These are phyloP conservation scores for Megastigmus dorsalis DNA, from an alignment of 2,888 invertebrate genomes.

Conservation along the genomic window DNA sequence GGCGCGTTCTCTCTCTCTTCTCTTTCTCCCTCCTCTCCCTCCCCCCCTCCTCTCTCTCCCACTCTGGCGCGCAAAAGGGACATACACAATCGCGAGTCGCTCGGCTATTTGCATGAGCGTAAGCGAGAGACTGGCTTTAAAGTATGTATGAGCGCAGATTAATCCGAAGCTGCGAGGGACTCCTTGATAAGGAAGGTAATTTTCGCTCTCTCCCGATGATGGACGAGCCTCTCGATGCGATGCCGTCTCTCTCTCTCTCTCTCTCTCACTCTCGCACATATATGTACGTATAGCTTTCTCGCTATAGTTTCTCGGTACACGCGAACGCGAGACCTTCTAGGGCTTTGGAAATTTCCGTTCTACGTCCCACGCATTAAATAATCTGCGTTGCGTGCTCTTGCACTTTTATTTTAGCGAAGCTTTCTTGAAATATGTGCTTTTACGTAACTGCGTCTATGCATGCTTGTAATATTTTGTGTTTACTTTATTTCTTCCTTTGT, in stretches of 20 bases:
- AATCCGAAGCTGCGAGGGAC: constrained; percentile 64
- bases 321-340: not conserved
- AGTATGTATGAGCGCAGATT: constrained; percentile 66
- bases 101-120: constrained; percentile 56
- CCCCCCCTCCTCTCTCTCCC: not conserved
- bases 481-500: too few species aligned
- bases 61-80: constrained; percentile 14
- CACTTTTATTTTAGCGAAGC: constrained; percentile 4
- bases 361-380: constrained; percentile 19
- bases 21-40: constrained; percentile 12
- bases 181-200: constrained; percentile 69
- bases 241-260: constrained; percentile 4
- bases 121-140: constrained; percentile 61
- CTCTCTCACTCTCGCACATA: too few species aligned
- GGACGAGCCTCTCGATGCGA: constrained; percentile 53
- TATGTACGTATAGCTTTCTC: too few species aligned
- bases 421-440: not conserved
- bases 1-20: constrained; percentile 28
- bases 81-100: constrained; percentile 31
- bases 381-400: not conserved
- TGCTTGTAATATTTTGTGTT: too few species aligned
- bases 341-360: constrained; percentile 36
- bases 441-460: too few species aligned
- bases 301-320: too few species aligned
- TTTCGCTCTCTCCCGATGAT: constrained; percentile 60